Evolutionary conservation across 2,888 invertebrate species (phyloP).

Genomic region (Stenotaenia linearis): DNA sequence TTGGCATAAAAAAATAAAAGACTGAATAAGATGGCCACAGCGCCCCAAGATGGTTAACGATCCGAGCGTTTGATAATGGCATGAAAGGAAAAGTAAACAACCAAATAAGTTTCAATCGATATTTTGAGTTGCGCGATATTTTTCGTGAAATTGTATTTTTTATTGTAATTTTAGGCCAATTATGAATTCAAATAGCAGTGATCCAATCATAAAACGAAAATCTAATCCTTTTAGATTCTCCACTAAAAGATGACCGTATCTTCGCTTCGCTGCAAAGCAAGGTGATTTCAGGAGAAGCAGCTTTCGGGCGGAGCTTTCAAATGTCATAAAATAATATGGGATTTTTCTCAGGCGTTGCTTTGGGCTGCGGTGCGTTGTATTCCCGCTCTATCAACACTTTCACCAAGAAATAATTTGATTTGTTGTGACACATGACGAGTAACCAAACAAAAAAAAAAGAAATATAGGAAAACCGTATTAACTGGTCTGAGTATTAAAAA

Average conservation of each 20-base stretch:
- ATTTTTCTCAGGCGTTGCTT: neutral
- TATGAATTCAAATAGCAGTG: neutral
- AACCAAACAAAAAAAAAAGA: neutral
- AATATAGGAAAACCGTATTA: neutral
- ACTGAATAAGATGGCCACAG: neutral
- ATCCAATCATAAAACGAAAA: neutral
- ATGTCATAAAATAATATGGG: slow-evolving; percentile 11
- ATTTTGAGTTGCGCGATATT: neutral
- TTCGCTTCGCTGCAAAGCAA: neutral
- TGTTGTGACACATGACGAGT: neutral
- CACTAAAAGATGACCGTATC: neutral
- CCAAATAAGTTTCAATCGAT: neutral
- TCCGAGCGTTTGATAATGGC: neutral
- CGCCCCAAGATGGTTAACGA: neutral
- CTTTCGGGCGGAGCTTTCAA: slow-evolving; percentile 11
- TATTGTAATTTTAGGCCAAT: neutral
- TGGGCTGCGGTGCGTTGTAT: neutral
- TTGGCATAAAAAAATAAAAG: neutral
- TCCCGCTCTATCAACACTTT: neutral
- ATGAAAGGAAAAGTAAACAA: neutral
- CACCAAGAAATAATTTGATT: neutral
- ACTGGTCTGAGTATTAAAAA: neutral
- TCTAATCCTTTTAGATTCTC: neutral
- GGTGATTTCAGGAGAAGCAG: neutral
- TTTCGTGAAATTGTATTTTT: neutral